Evolutionary conservation across 92 coral and sea anemone species (phyloP), one percentile per base, ranked within the genome.

Genomic region (Phenganax marumi): DNA sequence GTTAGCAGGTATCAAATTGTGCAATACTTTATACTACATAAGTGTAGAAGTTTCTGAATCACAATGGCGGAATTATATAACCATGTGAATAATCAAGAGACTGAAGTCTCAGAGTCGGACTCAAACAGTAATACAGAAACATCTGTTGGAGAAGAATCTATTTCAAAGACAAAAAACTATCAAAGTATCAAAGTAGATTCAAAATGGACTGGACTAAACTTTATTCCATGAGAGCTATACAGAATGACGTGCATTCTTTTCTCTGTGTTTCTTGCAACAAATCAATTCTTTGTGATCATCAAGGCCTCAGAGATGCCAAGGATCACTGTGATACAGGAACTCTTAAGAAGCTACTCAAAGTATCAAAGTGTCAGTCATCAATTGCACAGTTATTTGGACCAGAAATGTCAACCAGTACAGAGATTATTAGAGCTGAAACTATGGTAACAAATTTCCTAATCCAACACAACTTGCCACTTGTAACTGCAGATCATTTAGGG

Each of bases 241-340:
- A 25, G 22, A 49, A 80, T 43, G 81, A 85, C 62, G 69, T 8
- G 57, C 56, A 80, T 63, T 54, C 83, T 24, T 81, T 81, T 65
- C 65, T 14, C 47, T 86, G 89, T 86, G 77, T 81, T 50, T 76
- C 63, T 7, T 82, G 89, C 60, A 12, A 33, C 53, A 86, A 81
- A 14, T 14, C 18, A 7, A 65, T 86, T 53, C 52, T 52, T 52
- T 86, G 89, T 71, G 48, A 61, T 25, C 89, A 86, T 25, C 89
- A 86, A 26, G 89, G 85, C 19, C 52, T 81, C 21, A 80, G 14
- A 52, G 86, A 73, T 60, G 82, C 81, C 10, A 87, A 76, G 68
- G 86, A 11, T 22, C 86, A 87, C 69, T 87, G 89, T 68, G 19
- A 54, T 23, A 50, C 70, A 70, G 83, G 68, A 60, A 70, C 66